Evolutionary conservation across 2,888 invertebrate genomes (phyloP).

Genomic region (Lasius fuliginosus): DNA sequence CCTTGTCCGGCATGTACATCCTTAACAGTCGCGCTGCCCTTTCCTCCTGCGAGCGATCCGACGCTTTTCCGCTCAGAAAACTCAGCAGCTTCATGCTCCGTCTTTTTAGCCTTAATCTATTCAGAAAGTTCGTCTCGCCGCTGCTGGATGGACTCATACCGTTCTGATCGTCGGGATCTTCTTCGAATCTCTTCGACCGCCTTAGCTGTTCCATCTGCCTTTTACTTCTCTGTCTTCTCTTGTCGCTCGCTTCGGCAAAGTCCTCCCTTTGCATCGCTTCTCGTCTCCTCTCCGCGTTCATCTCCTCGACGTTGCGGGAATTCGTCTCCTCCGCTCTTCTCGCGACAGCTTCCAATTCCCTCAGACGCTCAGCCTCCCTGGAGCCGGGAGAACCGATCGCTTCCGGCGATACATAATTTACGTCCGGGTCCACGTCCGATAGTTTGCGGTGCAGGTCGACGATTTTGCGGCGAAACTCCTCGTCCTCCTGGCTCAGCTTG

Average conservation of each 20-base stretch:
- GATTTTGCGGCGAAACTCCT: constrained; percentile 84
- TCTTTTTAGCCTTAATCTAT: constrained; percentile 79
- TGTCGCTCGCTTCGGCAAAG: constrained; percentile 53
- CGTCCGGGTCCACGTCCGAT: constrained; percentile 76
- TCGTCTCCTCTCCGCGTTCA: constrained; percentile 60
- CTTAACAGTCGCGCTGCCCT: constrained; percentile 80
- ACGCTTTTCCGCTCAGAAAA: constrained; percentile 82
- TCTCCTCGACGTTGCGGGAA: constrained; percentile 68
- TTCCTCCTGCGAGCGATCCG: constrained; percentile 82
- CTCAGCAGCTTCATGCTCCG: constrained; percentile 82
- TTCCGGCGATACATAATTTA: neutral
- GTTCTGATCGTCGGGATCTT: constrained; percentile 73
- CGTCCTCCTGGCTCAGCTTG: constrained; percentile 82
- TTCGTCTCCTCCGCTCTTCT: constrained; percentile 76
- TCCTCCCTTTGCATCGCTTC: constrained; percentile 48
- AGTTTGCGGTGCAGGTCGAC: constrained; percentile 83
- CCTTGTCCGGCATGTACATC: constrained; percentile 82
- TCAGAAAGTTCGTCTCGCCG: constrained; percentile 79
- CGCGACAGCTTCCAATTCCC: constrained; percentile 75
- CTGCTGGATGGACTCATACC: constrained; percentile 59
- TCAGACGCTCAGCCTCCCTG: constrained; percentile 67
- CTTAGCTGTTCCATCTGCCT: constrained; percentile 76
- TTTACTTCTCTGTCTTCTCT: constrained; percentile 63
- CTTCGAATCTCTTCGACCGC: constrained; percentile 78
- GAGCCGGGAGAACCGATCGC: constrained; percentile 34